phyloP scores from a whole-genome alignment of 2,888 invertebrate species.

The Phymatocera aterrima region DNA sequence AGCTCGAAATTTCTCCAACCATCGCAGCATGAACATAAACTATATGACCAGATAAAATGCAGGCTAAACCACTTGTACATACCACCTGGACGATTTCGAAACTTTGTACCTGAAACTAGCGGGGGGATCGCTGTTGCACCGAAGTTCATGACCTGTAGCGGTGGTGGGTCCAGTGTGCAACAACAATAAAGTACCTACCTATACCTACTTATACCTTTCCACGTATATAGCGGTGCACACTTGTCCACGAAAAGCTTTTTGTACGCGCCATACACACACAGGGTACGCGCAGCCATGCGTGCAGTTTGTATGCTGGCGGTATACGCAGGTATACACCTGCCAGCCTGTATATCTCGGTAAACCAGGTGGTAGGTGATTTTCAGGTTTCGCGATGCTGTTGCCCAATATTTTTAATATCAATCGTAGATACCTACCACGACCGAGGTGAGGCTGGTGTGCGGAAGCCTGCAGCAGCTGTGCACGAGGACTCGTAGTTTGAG shows the following conservation, averaged over 20 bases:
- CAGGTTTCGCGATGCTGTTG: slow-evolving; percentile 27
- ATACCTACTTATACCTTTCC: neutral
- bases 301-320: slow-evolving; percentile 6
- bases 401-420: slow-evolving; percentile 16
- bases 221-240: too few relatives aligned
- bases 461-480: neutral
- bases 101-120: slow-evolving; percentile 3
- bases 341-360: neutral
- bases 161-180: neutral
- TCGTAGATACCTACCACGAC: neutral
- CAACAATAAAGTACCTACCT: slow-evolving; percentile 25
- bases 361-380: slow-evolving; percentile 30
- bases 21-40: too few relatives aligned
- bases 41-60: too few relatives aligned
- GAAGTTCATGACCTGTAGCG: slow-evolving; percentile 14
- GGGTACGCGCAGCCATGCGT: slow-evolving; percentile 25
- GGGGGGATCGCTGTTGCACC: neutral
- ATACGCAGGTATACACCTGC: slow-evolving; percentile 38
- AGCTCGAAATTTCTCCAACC: too few relatives aligned
- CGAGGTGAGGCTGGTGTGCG: neutral
- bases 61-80: too few relatives aligned
- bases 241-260: too few relatives aligned
- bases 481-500: neutral
- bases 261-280: neutral
- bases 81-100: neutral